Evolutionary conservation across 2,797 vertebrate genomes (phyloP), one percentile per base, ranked within the genome.

Genomic region (Clamator glandarius): DNA sequence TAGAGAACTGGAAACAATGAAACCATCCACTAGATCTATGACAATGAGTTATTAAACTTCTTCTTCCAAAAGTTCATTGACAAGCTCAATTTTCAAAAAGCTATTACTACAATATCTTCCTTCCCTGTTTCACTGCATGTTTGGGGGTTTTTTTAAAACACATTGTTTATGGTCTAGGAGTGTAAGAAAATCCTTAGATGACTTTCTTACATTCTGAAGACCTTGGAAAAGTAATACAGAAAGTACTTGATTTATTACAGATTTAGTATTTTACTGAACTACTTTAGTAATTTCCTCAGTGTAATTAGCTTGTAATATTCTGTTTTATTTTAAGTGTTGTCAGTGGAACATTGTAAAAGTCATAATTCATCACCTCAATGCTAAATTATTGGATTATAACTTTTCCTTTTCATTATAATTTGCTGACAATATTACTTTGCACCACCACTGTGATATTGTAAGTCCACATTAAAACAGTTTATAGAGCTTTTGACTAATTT

Each of bases 371-470:
- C 28, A 89, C 50, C 46, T 89, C 78, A 66, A 12, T 74, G 68
- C 73, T 87, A 92, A 91, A 87, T 79, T 64, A 68, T 17, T 91
- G 41, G 52, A 89, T 86, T 87, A 74, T 72, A 84, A 80, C 50
- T 94, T 93, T 85, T 81, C 44, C 41, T 85, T 84, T 94, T 90
- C 69, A 89, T 92, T 74, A 81, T 69, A 77, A 89, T 87, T 96
- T 94, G 62, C 42, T 89, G 74, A 74, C 66, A 94, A 55, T 92
- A 86, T 74, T 66, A 80, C 46, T 89, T 84, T 73, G 50, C 78
- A 69, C 62, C 52, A 76, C 87, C 82, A 50, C 28, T 83, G 25
- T 26, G 66, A 81, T 91, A 83, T 55, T 66, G 35, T 70, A 90
- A 72, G 63, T 76, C 15, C 61, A 33, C 55, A 89, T 82, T 95